These are phyloP conservation scores for Lerista edwardsae DNA, from an alignment of 2,797 vertebrate genomes.

Conservation along the genomic window DNA sequence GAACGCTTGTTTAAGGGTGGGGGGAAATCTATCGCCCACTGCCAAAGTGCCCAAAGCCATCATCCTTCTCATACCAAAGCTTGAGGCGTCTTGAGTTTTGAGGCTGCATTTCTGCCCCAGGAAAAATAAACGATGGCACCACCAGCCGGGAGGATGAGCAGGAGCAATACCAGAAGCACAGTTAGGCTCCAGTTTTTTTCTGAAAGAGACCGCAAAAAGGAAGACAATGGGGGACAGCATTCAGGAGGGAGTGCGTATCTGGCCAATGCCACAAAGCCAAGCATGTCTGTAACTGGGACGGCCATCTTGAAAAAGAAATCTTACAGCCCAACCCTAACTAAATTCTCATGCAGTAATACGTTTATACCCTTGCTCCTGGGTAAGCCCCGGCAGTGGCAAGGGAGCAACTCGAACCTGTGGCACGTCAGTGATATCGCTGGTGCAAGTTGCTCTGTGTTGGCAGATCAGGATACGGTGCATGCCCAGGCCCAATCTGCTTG, in stretches of 20 bases:
- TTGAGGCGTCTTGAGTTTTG: constrained; percentile 29
- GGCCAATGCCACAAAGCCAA: no score
- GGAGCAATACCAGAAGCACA: background rate
- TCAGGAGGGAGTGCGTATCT: background rate
- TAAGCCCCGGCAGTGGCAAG: no score
- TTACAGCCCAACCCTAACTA: no score
- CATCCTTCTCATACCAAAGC: constrained; percentile 54
- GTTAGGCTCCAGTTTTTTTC: background rate
- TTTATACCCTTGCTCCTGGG: no score
- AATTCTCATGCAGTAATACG: no score
- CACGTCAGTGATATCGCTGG: no score
- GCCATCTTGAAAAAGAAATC: no score
- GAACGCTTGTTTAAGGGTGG: background rate
- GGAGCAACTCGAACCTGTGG: no score
- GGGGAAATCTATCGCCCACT: background rate
- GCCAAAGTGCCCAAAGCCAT: background rate
- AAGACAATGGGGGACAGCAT: background rate
- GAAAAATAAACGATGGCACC: accelerated
- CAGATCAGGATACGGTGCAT: no score
- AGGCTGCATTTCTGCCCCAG: background rate
- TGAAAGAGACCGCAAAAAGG: background rate
- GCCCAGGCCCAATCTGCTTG: no score
- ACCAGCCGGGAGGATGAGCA: background rate
- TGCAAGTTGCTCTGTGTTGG: no score
- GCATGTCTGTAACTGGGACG: no score